Base-by-base conservation (phyloP, 2,888 invertebrate species). In the Pemphredon lugubris region DNA sequence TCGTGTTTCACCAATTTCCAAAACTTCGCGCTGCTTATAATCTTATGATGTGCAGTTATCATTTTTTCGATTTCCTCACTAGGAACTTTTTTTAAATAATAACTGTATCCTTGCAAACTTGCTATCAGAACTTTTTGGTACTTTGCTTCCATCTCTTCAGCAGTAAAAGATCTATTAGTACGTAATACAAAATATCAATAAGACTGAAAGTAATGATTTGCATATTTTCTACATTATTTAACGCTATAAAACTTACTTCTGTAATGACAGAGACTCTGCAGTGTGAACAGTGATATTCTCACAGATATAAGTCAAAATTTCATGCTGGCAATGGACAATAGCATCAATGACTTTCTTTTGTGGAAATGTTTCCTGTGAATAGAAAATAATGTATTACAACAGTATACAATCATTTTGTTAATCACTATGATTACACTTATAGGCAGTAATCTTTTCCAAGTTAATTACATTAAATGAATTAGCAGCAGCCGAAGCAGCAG, bases 251-350 rank as follows among this genome's bases (percentile, higher is more conserved):
- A 84, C 87, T 79, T 84, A 91, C 90, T 91, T 92, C 18, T 91
- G 90, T 69, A 90, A 91, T 34, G 91, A 90, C 16, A 93, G 84
- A 2, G 92, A 91, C 63, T 92, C 91, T 0, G 92, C 90, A 6
- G 92, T 92, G 73, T 93, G 92, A 42, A 92, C 90, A 16, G 92
- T 92, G 23, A 96, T 89, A 86, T 94, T 96, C 57, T 95, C 95
- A 53, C 91, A 90, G n/a, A 96, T 91, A 77, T 94, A 94, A 21
- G 92, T 91, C 23, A 96, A 83, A 63, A 97, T 94, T 90, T 97
- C 97, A 40, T 92, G 91, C 86, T 96, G 95, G 87, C 97, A 97
- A 90, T 95, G 96, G 3, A 93, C 88, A 51, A 97, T 92, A 7
- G 95, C 97, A 85, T 96, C 96, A 1, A 93, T 92, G 51, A 95